Evolutionary conservation across 2,888 invertebrate species (phyloP), one percentile per base, ranked within the genome.

Genomic region (Diadegma fenestrale): DNA sequence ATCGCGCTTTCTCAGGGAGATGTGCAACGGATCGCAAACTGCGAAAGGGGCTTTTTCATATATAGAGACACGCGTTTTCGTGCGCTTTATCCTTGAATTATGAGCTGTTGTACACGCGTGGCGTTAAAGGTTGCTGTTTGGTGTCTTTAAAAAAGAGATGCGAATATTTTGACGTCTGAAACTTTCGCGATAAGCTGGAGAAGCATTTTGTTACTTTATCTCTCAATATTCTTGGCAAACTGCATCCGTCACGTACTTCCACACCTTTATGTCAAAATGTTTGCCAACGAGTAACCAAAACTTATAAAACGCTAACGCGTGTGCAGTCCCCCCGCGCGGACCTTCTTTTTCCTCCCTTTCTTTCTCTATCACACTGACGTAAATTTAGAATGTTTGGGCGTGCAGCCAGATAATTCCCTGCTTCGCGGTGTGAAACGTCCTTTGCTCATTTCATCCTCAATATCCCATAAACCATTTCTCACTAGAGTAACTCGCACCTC

Each of bases 371-470:
- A 66, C 85, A 76, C 80, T 78, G 79, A 88, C 83, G 90, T 91
- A 92, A 91, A 91, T 91, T 90, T 91, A 91, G 91, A 91, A 89
- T 86, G 43, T 82, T 88, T 89, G 90, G 92, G 92, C 91, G 87
- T 78, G 61, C 80, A 88, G 91, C 92, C 92, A 92, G 91, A 92
- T 91, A 92, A 92, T 92, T 92, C 91, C 90, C 90, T 90, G 91
- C 92, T 92, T 89, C 91, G 90, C 90, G 90, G 88, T 90, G 91
- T 91, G 92, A 91, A 91, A 91, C 91, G 91, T 91, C 91, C 91
- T 92, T 91, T 91, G 91, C 92, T 92, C 91, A 90, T 92, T 92
- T 92, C 91, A 91, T 91, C 91, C 91, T 89, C 91, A 90, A 92
- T 92, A 91, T 92, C 91, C 90, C 91, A 90, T 91, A 91, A 90